These are phyloP conservation scores for Caenorhabditis becei DNA, from an alignment of 2,888 invertebrate genomes.

Conservation along the genomic window DNA sequence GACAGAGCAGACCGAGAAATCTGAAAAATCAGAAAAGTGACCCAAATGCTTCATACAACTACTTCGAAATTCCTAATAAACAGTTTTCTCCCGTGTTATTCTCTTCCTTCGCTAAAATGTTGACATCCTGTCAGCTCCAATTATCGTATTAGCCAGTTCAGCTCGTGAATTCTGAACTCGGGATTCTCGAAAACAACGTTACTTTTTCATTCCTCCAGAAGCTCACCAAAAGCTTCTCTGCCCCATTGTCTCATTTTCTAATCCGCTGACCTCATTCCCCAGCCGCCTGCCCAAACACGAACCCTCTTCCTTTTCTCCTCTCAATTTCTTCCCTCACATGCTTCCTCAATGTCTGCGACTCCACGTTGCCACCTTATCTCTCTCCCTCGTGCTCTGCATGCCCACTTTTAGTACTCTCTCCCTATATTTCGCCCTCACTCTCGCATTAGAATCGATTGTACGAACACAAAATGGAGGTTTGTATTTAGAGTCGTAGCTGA, in stretches of 20 bases:
- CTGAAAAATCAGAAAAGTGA: not conserved
- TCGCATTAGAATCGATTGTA: constrained; percentile 4
- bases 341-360: not conserved
- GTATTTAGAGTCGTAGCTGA: too few species aligned
- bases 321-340: not conserved
- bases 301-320: not conserved
- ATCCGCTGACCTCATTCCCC: not conserved
- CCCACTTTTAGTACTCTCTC: constrained; percentile 9
- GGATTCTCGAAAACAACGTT: too few species aligned
- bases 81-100: too few species aligned
- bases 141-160: too few species aligned
- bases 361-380: not conserved
- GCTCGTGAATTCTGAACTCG: too few species aligned
- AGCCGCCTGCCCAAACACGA: not conserved
- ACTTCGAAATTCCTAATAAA: too few species aligned
- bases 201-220: too few species aligned
- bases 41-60: too few species aligned
- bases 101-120: not conserved
- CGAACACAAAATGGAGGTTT: constrained; percentile 20
- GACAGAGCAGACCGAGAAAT: constrained; percentile 21
- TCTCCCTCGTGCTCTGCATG: not conserved
- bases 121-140: not conserved
- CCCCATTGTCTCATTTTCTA: not conserved
- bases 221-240: not conserved
- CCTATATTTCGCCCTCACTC: constrained; percentile 1